Base-by-base conservation (phyloP, 2,797 vertebrate genomes). In the Sebastolobus alascanus region DNA sequence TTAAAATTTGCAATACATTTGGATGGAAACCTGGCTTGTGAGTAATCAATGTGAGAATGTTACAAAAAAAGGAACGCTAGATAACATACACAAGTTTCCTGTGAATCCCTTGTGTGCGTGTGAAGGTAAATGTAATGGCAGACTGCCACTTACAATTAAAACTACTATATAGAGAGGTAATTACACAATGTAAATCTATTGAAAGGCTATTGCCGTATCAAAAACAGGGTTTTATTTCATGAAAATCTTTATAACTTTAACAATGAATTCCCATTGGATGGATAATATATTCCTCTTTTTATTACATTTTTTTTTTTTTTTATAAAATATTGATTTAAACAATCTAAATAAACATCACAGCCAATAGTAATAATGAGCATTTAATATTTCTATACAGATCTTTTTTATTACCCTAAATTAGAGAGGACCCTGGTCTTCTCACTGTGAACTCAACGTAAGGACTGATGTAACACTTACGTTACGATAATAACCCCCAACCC, bases 381-480 rank as follows among this genome's bases (percentile, higher is more conserved):
- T 40, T 37, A 2, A 46, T 35, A 25, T 43, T 6, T 40, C 27
- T 50, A 61, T 16, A 18, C 22, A 56, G 37, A 18, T 25, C 25
- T 25, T 71, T 76, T 76, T 64, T 27, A 46, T 0, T 16, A 13
- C 2, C 16, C 13, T 60, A 16, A n/a, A 56, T 68, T 16, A 64
- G 14, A 66, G 12, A 55, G 55, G 25, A 31, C 18, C 75, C 35
- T 20, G 6, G 65, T 79, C 5, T 40, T 50, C 33, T 66, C 8
- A 40, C 20, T 38, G 74, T 68, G 29, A 77, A 68, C n/a, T 78
- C n/a, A 56, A 10, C 7, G 1, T 4, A 22, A 75, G 2, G 12
- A 58, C 46, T 91, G 83, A 90, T 75, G 87, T 79, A 90, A 94
- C 65, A 59, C 72, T 78, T 43, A 43, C 0, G 43, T 85, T 85